Evolutionary conservation across 2,113 vertebrate genomes (phyloP).

Genomic region (Octodon degus): DNA sequence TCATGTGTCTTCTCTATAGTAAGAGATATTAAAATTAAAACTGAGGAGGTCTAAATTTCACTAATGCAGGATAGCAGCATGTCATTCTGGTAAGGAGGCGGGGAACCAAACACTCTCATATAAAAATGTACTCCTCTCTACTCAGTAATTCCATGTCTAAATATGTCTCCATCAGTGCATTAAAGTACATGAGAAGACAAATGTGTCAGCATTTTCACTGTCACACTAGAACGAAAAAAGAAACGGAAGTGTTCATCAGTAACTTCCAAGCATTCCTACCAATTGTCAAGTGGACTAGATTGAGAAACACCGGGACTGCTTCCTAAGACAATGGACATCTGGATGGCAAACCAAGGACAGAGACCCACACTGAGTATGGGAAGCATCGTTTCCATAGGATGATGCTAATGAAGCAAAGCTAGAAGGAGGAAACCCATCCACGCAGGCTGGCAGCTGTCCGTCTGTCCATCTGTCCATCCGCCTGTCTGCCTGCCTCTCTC

Average conservation of each 20-base stretch:
- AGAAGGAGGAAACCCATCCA: background rate
- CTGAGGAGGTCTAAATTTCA: background rate
- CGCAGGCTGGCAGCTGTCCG: background rate
- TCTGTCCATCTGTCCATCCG: too few species aligned
- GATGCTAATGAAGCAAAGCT: background rate
- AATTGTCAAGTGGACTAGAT: background rate
- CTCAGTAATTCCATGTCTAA: background rate
- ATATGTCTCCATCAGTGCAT: background rate
- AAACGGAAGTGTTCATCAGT: background rate
- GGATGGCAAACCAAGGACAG: background rate
- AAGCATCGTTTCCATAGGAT: background rate
- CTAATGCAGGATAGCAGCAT: background rate
- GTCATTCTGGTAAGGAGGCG: background rate
- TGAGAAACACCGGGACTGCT: background rate
- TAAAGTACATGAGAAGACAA: background rate
- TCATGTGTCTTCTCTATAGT: background rate
- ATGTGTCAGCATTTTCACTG: background rate
- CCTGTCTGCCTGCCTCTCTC: background rate
- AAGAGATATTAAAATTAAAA: slow-evolving; percentile 52
- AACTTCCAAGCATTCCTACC: background rate
- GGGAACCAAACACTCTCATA: background rate
- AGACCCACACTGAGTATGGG: background rate
- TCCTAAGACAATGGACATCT: background rate
- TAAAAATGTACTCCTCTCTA: background rate
- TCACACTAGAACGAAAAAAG: background rate